Conservation (phyloP, 2,797 vertebrate genomes). For the Astyanax mexicanus region DNA sequence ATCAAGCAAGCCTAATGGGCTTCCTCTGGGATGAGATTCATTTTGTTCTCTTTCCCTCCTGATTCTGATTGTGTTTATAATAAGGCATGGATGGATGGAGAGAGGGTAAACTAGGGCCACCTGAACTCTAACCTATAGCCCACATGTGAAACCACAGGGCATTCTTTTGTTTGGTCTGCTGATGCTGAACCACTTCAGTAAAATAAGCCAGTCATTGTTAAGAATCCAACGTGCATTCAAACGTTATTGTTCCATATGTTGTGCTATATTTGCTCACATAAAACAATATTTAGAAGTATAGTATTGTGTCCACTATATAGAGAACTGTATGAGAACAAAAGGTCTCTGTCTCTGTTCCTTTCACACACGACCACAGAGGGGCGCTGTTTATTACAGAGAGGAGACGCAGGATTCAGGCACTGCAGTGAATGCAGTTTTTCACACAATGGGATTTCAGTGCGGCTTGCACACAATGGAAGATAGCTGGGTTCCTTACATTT, state of each 20-base stretch:
- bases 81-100: slow-evolving; percentile 28
- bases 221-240: background rate
- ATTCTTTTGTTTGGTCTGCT: background rate
- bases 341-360: slow-evolving; percentile 35
- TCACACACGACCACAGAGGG: slow-evolving; percentile 33
- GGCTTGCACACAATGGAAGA: slow-evolving; percentile 41
- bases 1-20: slow-evolving; percentile 73
- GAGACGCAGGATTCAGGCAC: background rate
- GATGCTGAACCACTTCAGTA: background rate
- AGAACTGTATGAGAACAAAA: slow-evolving; percentile 43
- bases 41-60: slow-evolving; percentile 44
- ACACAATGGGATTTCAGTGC: background rate
- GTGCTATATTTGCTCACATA: background rate
- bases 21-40: slow-evolving; percentile 58
- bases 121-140: slow-evolving; percentile 24
- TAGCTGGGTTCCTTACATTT: background rate
- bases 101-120: slow-evolving; percentile 6
- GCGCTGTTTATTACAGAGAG: slow-evolving; percentile 25
- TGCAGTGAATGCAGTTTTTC: slow-evolving; percentile 6
- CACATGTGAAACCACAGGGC: background rate
- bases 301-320: background rate
- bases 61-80: slow-evolving; percentile 46
- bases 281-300: background rate
- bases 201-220: background rate
- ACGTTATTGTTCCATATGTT: background rate